These are phyloP conservation scores for Therioaphis trifolii DNA, from an alignment of 2,888 invertebrate species.

Conservation along the genomic window DNA sequence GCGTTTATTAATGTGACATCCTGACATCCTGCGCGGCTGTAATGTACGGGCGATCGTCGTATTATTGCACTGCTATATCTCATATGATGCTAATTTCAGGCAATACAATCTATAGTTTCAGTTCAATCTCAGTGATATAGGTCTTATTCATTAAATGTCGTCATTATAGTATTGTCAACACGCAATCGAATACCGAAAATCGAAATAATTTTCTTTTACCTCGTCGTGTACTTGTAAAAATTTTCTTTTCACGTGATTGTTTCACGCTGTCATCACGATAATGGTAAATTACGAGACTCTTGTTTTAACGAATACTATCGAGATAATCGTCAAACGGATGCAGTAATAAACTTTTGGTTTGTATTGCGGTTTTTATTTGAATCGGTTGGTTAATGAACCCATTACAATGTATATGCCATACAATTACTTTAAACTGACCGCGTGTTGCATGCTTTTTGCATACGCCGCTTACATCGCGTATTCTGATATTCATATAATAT, in stretches of 20 bases:
- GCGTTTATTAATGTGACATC: too few relatives aligned
- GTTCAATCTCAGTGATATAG: neutral
- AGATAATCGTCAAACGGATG: constrained; percentile 2
- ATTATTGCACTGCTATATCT: too few relatives aligned
- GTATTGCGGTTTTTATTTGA: constrained; percentile 40
- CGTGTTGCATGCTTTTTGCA: too few relatives aligned
- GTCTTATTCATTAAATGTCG: neutral
- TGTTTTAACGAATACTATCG: neutral
- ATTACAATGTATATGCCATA: constrained; percentile 12
- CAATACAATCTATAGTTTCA: neutral
- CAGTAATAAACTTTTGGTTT: constrained; percentile 13
- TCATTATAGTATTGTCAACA: neutral
- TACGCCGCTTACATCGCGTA: neutral
- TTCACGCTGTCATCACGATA: constrained; percentile 31
- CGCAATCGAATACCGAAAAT: neutral
- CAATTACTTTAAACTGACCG: too few relatives aligned
- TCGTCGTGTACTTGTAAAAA: neutral
- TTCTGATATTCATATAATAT: neutral
- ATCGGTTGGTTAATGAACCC: constrained; percentile 40
- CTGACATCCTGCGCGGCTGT: too few relatives aligned
- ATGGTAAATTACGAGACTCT: neutral
- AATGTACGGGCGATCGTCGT: too few relatives aligned
- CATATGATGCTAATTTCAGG: too few relatives aligned
- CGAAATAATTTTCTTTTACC: neutral
- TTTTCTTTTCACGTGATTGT: neutral